Base-by-base conservation (phyloP, 2,888 invertebrate species). In the Dinocampus coccinellae region DNA sequence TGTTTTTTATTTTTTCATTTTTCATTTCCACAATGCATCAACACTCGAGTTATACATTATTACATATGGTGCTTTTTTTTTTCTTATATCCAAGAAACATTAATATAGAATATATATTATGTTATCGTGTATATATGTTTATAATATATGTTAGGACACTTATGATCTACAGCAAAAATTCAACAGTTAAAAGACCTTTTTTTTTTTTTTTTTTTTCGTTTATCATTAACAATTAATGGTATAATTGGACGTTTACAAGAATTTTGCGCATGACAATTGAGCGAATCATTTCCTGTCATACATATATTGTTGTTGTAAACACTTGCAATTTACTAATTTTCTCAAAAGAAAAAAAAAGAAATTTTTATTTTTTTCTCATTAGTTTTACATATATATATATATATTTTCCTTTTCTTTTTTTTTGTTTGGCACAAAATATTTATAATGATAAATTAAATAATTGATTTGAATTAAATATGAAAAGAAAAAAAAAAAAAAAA, bases 161-260 rank as follows among this genome's bases (percentile, higher is more conserved):
- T 85, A 85, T 78, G 77, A 82, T 78, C 84, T 85, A 85, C 84
- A 77, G 85, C 84, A 82, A 84, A 84, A 85, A 81, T 83, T 85
- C 84, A 85, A 85, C 85, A 85, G 81, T 85, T 84, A 84, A 85
- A 85, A 85, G 84, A 85, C 81, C 83, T 76, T 83, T 29, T 29
- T 29, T 29, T 7, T 55, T 10, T 55, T 13, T 26, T 24, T 47
- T 47, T 47, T 20, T 6, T 16, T 55, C 0, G 13, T 55, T 53
- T 74, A 73, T 75, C 68, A 66, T 73, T 74, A 77, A 76, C 78
- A 78, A 72, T 77, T 73, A 75, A 76, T 72, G 26, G 26, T 55
- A 24, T 64, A 63, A 36, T 63, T 47, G 61, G 53, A 62, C 69
- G 69, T 62, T 53, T 10, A 62, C 53, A 53, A 6, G 6, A 47